These are phyloP conservation scores for Mystacides longicornis DNA, from an alignment of 2,888 invertebrate species.

Conservation along the genomic window DNA sequence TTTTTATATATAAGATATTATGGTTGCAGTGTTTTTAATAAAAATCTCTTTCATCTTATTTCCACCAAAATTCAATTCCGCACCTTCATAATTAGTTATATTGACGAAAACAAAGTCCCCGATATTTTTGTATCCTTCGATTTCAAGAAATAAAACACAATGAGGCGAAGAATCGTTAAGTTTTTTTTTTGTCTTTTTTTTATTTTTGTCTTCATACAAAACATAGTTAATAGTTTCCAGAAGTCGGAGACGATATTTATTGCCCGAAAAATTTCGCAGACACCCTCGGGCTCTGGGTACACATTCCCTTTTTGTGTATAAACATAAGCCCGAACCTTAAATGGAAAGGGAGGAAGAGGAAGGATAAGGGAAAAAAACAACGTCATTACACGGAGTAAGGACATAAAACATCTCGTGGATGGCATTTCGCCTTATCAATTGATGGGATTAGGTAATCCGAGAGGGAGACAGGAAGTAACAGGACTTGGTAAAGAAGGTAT, in stretches of 20 bases:
- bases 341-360: conserved; percentile 4
- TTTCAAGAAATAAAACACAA: background rate
- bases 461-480: background rate
- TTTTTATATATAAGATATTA: too few species aligned
- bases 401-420: conserved; percentile 22
- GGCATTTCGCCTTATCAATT: conserved; percentile 26
- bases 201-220: background rate
- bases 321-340: background rate
- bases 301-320: too few species aligned
- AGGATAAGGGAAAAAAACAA: conserved; percentile 20
- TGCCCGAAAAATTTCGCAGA: background rate
- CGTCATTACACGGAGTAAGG: conserved; percentile 22
- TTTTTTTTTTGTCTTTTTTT: background rate
- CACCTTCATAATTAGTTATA: too few species aligned
- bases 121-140: too few species aligned
- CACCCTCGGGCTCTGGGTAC: background rate
- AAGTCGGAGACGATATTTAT: background rate
- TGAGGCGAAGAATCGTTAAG: background rate
- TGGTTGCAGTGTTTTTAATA: too few species aligned
- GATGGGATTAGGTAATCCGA: conserved; percentile 26
- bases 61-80: too few species aligned
- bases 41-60: too few species aligned
- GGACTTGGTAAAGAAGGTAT: background rate
- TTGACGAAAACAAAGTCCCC: too few species aligned
- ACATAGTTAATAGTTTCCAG: background rate